Evolutionary conservation across 1,140 invertebrate genomes (phyloP).

Genomic region (Trichoplusia ni): DNA sequence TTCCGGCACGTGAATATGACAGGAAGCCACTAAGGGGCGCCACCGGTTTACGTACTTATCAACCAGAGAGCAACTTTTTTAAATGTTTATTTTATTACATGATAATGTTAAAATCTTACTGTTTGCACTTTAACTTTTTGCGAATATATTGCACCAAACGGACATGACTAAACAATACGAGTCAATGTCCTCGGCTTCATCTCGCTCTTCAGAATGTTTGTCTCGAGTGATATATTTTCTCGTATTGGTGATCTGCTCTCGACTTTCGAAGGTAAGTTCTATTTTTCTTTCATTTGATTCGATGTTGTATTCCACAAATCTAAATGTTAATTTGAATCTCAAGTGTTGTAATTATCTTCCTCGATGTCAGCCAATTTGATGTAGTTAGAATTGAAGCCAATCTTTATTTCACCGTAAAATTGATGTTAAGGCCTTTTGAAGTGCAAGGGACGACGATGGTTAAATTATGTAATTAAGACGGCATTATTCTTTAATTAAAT

Average conservation of each 20-base stretch:
- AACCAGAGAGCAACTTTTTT: conserved; percentile 1
- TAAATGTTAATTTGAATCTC: conserved; percentile 27
- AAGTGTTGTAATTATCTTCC: conserved; percentile 15
- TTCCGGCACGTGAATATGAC: neutral
- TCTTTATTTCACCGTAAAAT: neutral
- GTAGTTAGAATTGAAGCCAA: neutral
- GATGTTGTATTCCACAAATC: conserved; percentile 24
- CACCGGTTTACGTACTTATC: conserved; percentile 17
- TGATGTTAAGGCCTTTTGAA: neutral
- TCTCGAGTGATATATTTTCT: conserved; percentile 59
- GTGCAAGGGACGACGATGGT: conserved; percentile 3
- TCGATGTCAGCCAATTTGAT: neutral
- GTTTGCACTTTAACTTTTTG: conserved; percentile 45
- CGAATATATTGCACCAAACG: conserved; percentile 44
- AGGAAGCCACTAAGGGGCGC: conserved; percentile 2
- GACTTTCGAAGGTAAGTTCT: conserved; percentile 62
- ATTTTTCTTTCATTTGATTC: conserved; percentile 44
- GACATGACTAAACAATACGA: conserved; percentile 61
- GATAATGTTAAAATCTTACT: conserved; percentile 31
- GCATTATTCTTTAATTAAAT: neutral
- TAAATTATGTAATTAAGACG: neutral
- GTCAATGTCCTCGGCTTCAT: conserved; percentile 58
- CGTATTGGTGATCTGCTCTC: conserved; percentile 41
- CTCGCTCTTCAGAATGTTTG: conserved; percentile 58
- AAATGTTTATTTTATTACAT: conserved; percentile 4